A percentile compares a stretch with the other conserved stretches of the same genome.
phyloP scores from a whole-genome alignment of 1,140 invertebrate species.

The Ganaspis sp. region DNA sequence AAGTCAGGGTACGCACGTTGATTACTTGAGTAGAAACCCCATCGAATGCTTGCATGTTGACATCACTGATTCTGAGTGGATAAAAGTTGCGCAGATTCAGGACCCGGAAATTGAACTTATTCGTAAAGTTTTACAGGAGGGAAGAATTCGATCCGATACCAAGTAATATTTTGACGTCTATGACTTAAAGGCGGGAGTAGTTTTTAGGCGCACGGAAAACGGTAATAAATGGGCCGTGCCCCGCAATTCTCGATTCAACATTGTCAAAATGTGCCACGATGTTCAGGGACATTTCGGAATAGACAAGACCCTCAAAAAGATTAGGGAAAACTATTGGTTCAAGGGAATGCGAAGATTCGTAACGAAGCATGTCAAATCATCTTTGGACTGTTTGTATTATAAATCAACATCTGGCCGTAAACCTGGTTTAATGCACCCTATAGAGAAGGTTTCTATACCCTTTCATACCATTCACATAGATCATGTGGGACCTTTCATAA shows the following conservation, averaged over 20 bases:
- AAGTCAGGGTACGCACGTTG: background rate
- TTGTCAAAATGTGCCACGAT: conserved; percentile 61
- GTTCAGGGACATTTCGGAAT: conserved; percentile 56
- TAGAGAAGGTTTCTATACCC: conserved; percentile 51
- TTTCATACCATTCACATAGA: conserved; percentile 60
- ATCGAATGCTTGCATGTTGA: background rate
- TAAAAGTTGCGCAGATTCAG: background rate
- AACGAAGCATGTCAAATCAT: conserved; percentile 48
- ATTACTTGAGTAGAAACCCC: background rate
- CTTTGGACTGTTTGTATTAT: conserved; percentile 50
- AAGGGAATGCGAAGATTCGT: conserved; percentile 53
- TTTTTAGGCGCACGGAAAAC: conserved; percentile 50
- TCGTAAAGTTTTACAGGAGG: background rate
- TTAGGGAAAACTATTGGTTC: conserved; percentile 57
- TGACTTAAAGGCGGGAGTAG: conserved; percentile 39
- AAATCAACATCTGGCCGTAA: conserved; percentile 39
- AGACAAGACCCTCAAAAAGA: conserved; percentile 44
- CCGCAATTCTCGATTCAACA: conserved; percentile 40
- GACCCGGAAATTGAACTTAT: background rate
- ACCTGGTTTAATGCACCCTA: conserved; percentile 42
- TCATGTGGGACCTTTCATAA: conserved; percentile 65
- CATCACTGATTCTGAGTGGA: too few species aligned
- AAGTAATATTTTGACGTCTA: conserved; percentile 4
- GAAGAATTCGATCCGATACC: background rate
- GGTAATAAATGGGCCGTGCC: conserved; percentile 58